Evolutionary conservation across 1,140 invertebrate genomes (phyloP).

Genomic region (Tetragnatha versicolor): DNA sequence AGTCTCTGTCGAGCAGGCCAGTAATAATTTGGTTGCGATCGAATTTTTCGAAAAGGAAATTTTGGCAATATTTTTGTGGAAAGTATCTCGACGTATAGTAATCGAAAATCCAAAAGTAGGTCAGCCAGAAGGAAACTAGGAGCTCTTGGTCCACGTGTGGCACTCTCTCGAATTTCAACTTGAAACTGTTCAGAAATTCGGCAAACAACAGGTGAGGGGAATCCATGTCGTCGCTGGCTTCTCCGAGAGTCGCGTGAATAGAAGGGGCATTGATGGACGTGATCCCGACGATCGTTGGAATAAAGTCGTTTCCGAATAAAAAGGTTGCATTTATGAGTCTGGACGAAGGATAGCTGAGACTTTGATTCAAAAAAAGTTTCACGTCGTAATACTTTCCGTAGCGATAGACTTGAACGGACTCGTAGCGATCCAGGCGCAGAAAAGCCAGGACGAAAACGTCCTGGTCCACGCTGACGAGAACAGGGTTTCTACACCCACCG

Average conservation of each 20-base stretch:
- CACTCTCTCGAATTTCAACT: too few relatives aligned
- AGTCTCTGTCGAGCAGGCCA: background rate
- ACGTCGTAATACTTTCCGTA: background rate
- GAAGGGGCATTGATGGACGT: background rate
- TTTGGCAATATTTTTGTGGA: constrained; percentile 26
- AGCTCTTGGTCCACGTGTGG: background rate
- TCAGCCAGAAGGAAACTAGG: background rate
- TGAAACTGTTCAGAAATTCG: background rate
- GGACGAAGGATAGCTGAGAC: background rate
- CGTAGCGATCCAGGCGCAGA: background rate
- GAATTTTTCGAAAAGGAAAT: background rate
- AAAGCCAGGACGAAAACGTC: constrained; percentile 15
- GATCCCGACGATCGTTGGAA: background rate
- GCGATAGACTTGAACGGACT: constrained; percentile 2
- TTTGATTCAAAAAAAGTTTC: background rate
- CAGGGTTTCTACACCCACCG: background rate
- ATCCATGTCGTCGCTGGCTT: too few relatives aligned
- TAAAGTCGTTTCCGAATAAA: constrained; percentile 22
- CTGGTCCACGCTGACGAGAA: background rate
- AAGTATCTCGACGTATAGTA: background rate
- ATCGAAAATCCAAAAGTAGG: background rate
- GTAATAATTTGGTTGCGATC: constrained; percentile 7
- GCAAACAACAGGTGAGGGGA: background rate
- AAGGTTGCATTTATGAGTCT: background rate
- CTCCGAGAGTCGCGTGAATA: background rate